Evolutionary conservation across 1,140 invertebrate species (phyloP).

Genomic region (Ceratosolen fusciceps): DNA sequence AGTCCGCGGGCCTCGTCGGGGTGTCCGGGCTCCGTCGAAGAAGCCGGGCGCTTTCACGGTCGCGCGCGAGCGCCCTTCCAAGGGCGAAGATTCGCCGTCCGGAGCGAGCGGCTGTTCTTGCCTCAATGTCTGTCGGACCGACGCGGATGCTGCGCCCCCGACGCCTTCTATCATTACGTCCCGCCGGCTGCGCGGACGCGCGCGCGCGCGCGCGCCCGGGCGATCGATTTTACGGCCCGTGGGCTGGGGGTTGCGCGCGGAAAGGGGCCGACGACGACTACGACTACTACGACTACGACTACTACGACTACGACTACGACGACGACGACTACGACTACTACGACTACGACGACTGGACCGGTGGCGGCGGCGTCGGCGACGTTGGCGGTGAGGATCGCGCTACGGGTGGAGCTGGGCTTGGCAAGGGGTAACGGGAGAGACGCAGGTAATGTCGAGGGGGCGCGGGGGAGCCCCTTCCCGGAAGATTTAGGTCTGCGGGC

Average conservation of each 20-base stretch:
- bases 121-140: neutral
- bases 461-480: neutral
- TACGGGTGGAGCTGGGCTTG: neutral
- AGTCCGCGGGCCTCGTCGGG: too few relatives aligned
- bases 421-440: too few relatives aligned
- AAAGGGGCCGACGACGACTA: neutral
- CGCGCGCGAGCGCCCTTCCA: slow-evolving; percentile 10
- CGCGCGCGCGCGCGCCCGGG: slow-evolving; percentile 6
- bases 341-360: too few relatives aligned
- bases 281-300: too few relatives aligned
- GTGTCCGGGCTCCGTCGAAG: neutral
- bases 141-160: slow-evolving; percentile 28
- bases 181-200: slow-evolving; percentile 1
- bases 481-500: too few relatives aligned
- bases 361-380: too few relatives aligned
- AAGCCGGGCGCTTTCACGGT: neutral
- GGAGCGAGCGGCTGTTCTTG: slow-evolving; percentile 20
- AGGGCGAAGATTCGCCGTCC: slow-evolving; percentile 1
- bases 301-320: too few relatives aligned
- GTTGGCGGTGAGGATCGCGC: neutral
- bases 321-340: too few relatives aligned
- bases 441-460: too few relatives aligned
- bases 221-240: slow-evolving; percentile 21
- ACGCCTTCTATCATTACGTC: slow-evolving; percentile 6
- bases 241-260: neutral